phyloP scores from a whole-genome alignment of 2,888 invertebrate species.

The Quadroppia sp. region DNA sequence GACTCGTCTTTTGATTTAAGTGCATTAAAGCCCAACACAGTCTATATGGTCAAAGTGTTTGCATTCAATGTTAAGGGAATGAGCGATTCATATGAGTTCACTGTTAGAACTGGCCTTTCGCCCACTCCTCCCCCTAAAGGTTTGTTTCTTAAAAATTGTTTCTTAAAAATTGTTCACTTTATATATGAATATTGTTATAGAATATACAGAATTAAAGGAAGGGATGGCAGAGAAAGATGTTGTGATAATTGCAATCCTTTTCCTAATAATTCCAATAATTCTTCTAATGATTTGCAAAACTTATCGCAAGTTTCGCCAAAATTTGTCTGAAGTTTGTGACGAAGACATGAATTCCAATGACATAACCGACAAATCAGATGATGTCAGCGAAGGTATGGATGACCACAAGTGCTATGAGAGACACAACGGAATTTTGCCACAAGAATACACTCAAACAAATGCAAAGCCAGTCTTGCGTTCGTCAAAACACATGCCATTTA shows the following conservation, averaged over 20 bases:
- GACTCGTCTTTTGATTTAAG: conserved; percentile 19
- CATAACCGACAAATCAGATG: conserved; percentile 26
- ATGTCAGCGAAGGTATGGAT: not conserved
- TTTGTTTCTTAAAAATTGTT: not conserved
- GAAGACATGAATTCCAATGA: not conserved
- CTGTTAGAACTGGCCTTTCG: not conserved
- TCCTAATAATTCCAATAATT: conserved; percentile 2
- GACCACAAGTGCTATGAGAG: not conserved
- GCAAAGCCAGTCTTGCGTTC: not conserved
- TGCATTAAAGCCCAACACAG: conserved; percentile 21
- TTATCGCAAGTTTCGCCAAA: not conserved
- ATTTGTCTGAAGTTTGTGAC: not conserved
- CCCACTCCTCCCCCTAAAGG: not conserved
- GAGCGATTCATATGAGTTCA: not conserved
- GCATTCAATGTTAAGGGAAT: conserved; percentile 29
- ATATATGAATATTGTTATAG: not conserved
- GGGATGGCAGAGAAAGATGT: conserved; percentile 9
- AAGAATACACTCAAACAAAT: conserved; percentile 1
- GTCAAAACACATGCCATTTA: not conserved
- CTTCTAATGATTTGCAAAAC: conserved; percentile 8
- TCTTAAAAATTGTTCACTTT: not conserved
- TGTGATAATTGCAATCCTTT: conserved; percentile 27
- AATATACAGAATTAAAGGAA: not conserved
- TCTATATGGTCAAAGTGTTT: conserved; percentile 10
- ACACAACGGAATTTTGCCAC: conserved; percentile 9